phyloP scores from a whole-genome alignment of 2,113 vertebrate genomes.

The Erythrolamprus reginae region DNA sequence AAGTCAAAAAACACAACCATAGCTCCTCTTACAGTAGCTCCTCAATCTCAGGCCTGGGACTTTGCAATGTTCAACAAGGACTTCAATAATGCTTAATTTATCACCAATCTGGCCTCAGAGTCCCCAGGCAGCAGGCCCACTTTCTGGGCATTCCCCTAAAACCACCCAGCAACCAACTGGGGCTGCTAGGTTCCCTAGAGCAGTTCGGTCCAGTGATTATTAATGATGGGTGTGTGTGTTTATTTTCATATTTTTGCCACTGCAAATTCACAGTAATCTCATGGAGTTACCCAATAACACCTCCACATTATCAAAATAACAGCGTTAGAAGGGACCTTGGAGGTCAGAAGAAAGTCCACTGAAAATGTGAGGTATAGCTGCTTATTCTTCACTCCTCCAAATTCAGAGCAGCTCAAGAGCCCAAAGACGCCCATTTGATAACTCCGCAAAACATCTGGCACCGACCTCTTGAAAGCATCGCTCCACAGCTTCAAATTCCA shows the following conservation, averaged over 20 bases:
- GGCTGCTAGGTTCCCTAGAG: neutral
- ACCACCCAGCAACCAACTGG: neutral
- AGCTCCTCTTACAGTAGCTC: neutral
- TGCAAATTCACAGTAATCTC: neutral
- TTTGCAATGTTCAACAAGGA: neutral
- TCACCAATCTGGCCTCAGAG: neutral
- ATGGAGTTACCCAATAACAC: neutral
- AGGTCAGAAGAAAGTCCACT: neutral
- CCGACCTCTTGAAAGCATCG: slow-evolving; percentile 75
- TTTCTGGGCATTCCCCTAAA: neutral
- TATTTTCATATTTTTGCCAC: neutral
- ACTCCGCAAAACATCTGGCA: slow-evolving; percentile 15
- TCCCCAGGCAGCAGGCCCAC: neutral
- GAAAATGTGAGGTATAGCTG: neutral
- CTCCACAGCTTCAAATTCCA: slow-evolving; percentile 75
- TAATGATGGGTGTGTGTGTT: neutral
- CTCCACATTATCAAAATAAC: neutral
- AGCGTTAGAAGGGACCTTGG: neutral
- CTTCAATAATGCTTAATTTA: neutral
- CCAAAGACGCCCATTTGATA: neutral
- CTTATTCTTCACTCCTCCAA: neutral
- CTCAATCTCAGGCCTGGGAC: neutral
- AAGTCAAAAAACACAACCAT: neutral
- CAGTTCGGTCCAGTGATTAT: neutral
- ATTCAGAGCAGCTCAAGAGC: neutral